Base-by-base conservation (phyloP, 2,113 vertebrate species). In the Paradoxurus hermaphroditus region DNA sequence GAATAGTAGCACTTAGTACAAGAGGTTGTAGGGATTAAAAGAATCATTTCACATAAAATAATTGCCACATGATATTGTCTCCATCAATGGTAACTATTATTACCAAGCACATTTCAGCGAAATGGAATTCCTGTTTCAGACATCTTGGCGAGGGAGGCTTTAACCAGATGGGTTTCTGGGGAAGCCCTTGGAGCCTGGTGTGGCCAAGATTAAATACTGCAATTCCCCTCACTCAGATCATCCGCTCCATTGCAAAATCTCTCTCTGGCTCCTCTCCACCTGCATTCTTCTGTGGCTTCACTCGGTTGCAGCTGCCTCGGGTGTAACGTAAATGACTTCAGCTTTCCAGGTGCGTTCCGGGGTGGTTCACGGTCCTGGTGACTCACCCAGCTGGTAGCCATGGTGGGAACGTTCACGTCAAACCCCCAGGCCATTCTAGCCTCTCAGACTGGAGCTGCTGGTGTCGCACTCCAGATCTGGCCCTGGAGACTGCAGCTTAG, bases 251-350 rank as follows among this genome's bases (percentile, higher is more conserved):
- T 94, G 67, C 73, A 92, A 73, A 96, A 72, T 44, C 70, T 51
- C 36, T 19, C 59, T 56, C 25, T 93, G 83, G 84, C 87, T 34
- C 94, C 23, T 49, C 18, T 16, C 86, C 91, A 92, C 49, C 63
- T 86, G 72, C 65, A 14, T 79, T 91, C 82, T 41, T 77, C 6
- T 36, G 12, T 91, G 94, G 83, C 78, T 94, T 97, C 67, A 9
- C 72, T 95, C 7, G 6, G n/a, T 77, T 93, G 77, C 82, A 79
- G 16, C 78, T 91, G 63, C 39, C 25, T 77, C 18, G n/a, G 79
- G 44, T 86, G 12, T 96, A 90, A 90, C 78, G 36, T 25, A 62
- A 62, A 72, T 97, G 92, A 96, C 73, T 51, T 97, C 78, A 96
- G 36, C 72, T 91, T 93, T 59, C 85, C 95, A 97, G 95, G 63